Base-by-base conservation (phyloP, 1,140 invertebrate genomes). In the Pseudomyrmex cubaensis region DNA sequence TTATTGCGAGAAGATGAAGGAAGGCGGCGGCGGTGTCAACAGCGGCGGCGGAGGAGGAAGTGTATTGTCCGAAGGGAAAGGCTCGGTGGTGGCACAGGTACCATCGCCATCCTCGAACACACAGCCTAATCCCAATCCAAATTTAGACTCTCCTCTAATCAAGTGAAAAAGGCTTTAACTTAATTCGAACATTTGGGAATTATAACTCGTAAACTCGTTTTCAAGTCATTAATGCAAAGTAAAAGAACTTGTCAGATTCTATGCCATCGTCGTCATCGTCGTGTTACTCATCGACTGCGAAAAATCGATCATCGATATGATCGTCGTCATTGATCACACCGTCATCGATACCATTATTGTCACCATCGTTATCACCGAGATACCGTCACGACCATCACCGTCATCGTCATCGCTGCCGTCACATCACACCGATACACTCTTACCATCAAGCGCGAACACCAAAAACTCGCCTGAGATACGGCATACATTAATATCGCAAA, bases 1-100 rank as follows among this genome's bases (percentile, higher is more conserved):
- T 93, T 99, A 98, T 94, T 98, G 98, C 94, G 98, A 98, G 88
- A 98, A 98, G 95, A 98, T 98, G 95, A 97, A 96, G 91, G 96
- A 97, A 80, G 91, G 91, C 62, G 91, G 93, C 66, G 92, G 89
- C n/a, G 93, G 93, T 50, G 89, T 89, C n/a, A 91, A 91, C 20
- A 90, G 91, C 35, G 90, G 91, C 72, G 91, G 91, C 15, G 88
- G 90, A 8, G 90, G 86, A 64, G 88, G 92, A 57, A 88, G 88
- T 63, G 89, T 89, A 44, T 83, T 93, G 72, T 90, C 91, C 62
- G 93, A 94, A 10, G 90, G 93, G 66, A 92, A 92, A 90, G 78
- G 91, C 84, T 89, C 91, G 75, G 90, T 91, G 86, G 92, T 92
- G 88, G 89, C 91, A 85, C 93, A 94, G 90, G 92, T 93, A 92